Base-by-base conservation (phyloP, 2,113 vertebrate species). In the Chitala chitala region DNA sequence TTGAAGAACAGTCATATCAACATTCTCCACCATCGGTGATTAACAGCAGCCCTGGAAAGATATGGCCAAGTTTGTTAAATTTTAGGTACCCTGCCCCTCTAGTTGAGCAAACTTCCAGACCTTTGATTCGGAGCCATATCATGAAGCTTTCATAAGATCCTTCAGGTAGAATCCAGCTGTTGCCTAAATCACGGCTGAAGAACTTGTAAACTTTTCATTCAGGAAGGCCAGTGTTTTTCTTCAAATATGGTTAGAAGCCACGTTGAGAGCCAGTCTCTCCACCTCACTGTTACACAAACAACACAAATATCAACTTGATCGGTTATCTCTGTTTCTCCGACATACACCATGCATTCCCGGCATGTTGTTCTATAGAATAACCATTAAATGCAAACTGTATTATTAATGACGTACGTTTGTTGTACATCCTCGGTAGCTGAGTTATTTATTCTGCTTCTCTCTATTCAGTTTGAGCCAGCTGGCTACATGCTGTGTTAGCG, bases 111-210 rank as follows among this genome's bases (percentile, higher is more conserved):
- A 65, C 53, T 53, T 38, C n/a, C 56, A 63, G 29, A n/a, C 38
- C 55, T 61, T 64, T 48, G 72, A 73, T 73, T 63, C 56, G 10
- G 58, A 6, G 72, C 44, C 72, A 63, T 51, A 48, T 63, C 56
- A 22, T 38, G 50, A 10, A 29, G 29, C 64, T 64, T 73, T 42
- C 72, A 64, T 29, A 7, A 29, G 72, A 73, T 44, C 55, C 40
- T 22, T 63, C 24, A 66, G 54, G 44, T 63, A 13, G 10, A 51
- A 38, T 40, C 61, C 46, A 66, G 54, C 73, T 74, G 73, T 17
- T 53, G 36, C 22, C 73, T 74, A 74, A 65, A 74, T 74, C 73
- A 66, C 44, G n/a, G 50, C 73, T 65, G n/a, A 54, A 10, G 58
- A 12, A 33, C 58, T 73, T 65, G 48, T 31, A 66, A 51, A 42